Evolutionary conservation across 1,140 invertebrate species (phyloP).

Genomic region (Aphaenogaster rudis): DNA sequence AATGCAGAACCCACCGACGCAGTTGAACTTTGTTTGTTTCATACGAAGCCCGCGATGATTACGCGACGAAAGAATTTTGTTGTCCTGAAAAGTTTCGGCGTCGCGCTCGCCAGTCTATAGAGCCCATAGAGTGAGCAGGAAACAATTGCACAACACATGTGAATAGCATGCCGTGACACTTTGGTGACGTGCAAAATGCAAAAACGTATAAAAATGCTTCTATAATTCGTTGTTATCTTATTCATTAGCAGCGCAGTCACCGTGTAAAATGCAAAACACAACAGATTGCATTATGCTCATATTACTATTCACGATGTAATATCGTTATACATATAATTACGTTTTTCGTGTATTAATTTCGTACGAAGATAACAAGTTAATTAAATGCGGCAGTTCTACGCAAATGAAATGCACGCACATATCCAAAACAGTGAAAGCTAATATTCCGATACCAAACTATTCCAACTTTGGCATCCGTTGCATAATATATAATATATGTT

Average conservation of each 20-base stretch:
- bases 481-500: constrained; percentile 7
- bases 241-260: neutral
- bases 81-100: neutral
- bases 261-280: neutral
- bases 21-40: constrained; percentile 45
- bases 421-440: constrained; percentile 13
- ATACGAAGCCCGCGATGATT: constrained; percentile 19
- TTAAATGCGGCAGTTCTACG: constrained; percentile 41
- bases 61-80: constrained; percentile 43
- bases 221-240: constrained; percentile 4
- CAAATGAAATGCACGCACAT: neutral
- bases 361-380: constrained; percentile 35
- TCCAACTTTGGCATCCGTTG: constrained; percentile 36
- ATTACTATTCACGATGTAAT: constrained; percentile 11
- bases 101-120: neutral
- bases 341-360: constrained; percentile 46
- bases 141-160: neutral
- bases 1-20: constrained; percentile 8
- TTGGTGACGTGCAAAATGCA: neutral
- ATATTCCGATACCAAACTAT: constrained; percentile 41
- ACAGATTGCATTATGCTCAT: constrained; percentile 19
- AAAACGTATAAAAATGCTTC: neutral
- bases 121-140: neutral
- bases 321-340: constrained; percentile 25
- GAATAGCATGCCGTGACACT: neutral